phyloP scores from a whole-genome alignment of 2,113 vertebrate genomes.

The Neotoma lepida region DNA sequence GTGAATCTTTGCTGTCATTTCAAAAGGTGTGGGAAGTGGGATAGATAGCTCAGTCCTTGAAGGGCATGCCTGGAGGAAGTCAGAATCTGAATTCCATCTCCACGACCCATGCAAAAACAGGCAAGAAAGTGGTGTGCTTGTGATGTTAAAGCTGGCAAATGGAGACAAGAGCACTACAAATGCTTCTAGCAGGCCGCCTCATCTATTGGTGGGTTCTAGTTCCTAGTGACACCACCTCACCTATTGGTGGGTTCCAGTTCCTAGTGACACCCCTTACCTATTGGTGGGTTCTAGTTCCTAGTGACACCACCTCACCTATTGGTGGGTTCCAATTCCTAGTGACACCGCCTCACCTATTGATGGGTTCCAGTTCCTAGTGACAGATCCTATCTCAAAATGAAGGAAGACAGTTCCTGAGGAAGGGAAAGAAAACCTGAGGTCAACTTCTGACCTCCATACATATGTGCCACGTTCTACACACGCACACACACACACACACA shows the following conservation, averaged over 20 bases:
- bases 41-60: too few relatives aligned
- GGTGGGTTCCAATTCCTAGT: not conserved
- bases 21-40: not conserved
- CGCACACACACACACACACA: not conserved
- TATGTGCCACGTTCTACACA: not conserved
- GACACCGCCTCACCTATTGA: not conserved
- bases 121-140: not conserved
- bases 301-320: not conserved
- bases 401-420: too few relatives aligned
- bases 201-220: not conserved
- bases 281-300: not conserved
- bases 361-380: not conserved
- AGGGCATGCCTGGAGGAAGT: not conserved
- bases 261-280: not conserved
- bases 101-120: not conserved
- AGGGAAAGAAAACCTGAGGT: not conserved
- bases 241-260: not conserved
- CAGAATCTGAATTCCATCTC: not conserved
- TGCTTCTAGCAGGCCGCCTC: not conserved
- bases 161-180: accelerated
- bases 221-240: not conserved
- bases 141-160: too few relatives aligned
- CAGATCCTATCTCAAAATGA: not conserved
- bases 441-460: not conserved
- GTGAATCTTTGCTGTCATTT: not conserved